These are phyloP conservation scores for Eubasilissa splendida DNA, from an alignment of 2,888 invertebrate genomes.

Conservation along the genomic window DNA sequence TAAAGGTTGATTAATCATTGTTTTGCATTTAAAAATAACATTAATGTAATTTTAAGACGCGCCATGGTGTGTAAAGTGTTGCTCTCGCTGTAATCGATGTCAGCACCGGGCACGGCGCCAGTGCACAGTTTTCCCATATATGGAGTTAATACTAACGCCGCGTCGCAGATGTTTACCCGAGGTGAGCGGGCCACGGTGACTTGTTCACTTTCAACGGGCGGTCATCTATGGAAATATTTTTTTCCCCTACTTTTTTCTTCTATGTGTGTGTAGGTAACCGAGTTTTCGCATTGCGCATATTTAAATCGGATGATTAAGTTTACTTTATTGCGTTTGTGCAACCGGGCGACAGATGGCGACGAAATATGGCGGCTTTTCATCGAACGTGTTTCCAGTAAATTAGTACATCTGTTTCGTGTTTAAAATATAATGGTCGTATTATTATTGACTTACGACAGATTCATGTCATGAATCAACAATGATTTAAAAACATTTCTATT, in stretches of 20 bases:
- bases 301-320: conserved; percentile 12
- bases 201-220: conserved; percentile 12
- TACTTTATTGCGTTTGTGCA: background rate
- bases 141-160: conserved; percentile 26
- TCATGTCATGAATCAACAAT: too few relatives aligned
- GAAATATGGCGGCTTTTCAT: too few relatives aligned
- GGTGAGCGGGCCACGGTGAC: conserved; percentile 27
- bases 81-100: conserved; percentile 26
- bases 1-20: too few relatives aligned
- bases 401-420: too few relatives aligned
- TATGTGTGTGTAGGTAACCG: background rate
- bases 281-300: background rate
- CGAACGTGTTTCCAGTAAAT: too few relatives aligned
- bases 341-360: conserved; percentile 21
- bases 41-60: background rate
- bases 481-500: too few relatives aligned
- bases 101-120: background rate
- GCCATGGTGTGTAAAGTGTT: background rate
- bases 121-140: conserved; percentile 28
- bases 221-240: conserved; percentile 32
- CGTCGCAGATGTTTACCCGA: conserved; percentile 36
- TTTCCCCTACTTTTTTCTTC: conserved; percentile 7
- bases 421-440: too few relatives aligned
- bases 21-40: too few relatives aligned
- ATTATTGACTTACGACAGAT: too few relatives aligned